Conservation (phyloP, 2,113 vertebrate species). For the Peucedramus taeniatus region DNA sequence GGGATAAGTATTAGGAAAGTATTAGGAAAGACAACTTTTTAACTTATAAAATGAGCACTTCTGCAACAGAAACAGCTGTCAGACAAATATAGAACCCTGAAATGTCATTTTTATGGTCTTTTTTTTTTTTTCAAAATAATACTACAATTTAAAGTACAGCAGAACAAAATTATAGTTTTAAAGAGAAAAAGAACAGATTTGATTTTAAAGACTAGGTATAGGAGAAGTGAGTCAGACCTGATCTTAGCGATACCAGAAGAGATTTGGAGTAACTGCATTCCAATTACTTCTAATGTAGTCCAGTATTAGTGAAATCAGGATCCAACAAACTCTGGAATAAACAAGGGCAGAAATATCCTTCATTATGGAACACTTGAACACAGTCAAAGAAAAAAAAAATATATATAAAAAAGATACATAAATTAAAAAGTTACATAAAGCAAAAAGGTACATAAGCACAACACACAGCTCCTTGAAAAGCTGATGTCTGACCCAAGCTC, state of each 20-base stretch:
- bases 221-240: conserved; percentile 40
- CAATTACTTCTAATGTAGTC: not conserved
- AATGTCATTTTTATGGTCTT: conserved; percentile 9
- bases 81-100: conserved; percentile 61
- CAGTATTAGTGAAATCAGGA: not conserved
- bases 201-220: conserved; percentile 33
- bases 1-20: not conserved
- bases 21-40: not conserved
- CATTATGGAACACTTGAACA: not conserved
- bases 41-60: conserved; percentile 26
- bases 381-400: not conserved
- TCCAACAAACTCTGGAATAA: not conserved
- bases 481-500: not conserved
- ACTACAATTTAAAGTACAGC: not conserved
- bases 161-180: conserved; percentile 49
- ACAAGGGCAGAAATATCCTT: not conserved
- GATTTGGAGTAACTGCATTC: not conserved
- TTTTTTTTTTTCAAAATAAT: not conserved
- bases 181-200: conserved; percentile 16
- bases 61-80: conserved; percentile 39
- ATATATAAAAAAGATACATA: not conserved
- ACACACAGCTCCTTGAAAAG: not conserved
- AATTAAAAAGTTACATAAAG: not conserved
- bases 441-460: not conserved
- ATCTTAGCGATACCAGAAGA: not conserved